Evolutionary conservation across 2,797 vertebrate species (phyloP).

Genomic region (Hemitrygon akajei): DNA sequence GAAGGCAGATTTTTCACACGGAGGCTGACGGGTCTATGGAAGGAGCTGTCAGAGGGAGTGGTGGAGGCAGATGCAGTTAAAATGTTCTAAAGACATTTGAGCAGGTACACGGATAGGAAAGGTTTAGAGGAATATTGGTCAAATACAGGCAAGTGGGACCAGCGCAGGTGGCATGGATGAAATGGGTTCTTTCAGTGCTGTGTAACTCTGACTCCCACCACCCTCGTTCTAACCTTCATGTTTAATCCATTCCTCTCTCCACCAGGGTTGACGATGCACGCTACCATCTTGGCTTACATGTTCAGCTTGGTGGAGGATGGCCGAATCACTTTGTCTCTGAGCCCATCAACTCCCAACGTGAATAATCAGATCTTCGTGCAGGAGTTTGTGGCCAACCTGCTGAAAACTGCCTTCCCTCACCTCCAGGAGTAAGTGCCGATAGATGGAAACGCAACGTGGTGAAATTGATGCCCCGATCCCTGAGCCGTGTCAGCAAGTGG

Average conservation of each 20-base stretch:
- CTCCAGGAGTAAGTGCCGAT: slow-evolving; percentile 81
- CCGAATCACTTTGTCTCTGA: slow-evolving; percentile 81
- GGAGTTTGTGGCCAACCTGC: slow-evolving; percentile 94
- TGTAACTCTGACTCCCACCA: too few species aligned
- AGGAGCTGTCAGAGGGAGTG: too few species aligned
- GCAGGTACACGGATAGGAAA: too few species aligned
- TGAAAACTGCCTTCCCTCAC: slow-evolving; percentile 95
- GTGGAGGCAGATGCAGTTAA: too few species aligned
- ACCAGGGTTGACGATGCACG: slow-evolving; percentile 95
- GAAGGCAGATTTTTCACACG: too few species aligned
- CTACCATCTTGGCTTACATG: slow-evolving; percentile 96
- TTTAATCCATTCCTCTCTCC: not conserved
- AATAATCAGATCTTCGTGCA: slow-evolving; percentile 96
- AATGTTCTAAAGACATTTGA: too few species aligned
- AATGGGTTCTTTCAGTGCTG: too few species aligned
- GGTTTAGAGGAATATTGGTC: too few species aligned
- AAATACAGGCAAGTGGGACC: too few species aligned
- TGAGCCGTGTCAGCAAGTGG: not conserved
- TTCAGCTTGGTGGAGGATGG: slow-evolving; percentile 98
- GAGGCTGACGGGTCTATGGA: too few species aligned
- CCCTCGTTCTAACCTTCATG: not conserved
- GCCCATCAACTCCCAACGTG: slow-evolving; percentile 71
- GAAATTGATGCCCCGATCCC: not conserved
- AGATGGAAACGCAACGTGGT: too few species aligned
- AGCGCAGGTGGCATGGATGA: too few species aligned